Percentiles rank a stretch among this genome's conserved stretches.
These are phyloP conservation scores for Ostrea denselamellosa DNA, from an alignment of 1,140 invertebrate genomes.

Conservation along the genomic window DNA sequence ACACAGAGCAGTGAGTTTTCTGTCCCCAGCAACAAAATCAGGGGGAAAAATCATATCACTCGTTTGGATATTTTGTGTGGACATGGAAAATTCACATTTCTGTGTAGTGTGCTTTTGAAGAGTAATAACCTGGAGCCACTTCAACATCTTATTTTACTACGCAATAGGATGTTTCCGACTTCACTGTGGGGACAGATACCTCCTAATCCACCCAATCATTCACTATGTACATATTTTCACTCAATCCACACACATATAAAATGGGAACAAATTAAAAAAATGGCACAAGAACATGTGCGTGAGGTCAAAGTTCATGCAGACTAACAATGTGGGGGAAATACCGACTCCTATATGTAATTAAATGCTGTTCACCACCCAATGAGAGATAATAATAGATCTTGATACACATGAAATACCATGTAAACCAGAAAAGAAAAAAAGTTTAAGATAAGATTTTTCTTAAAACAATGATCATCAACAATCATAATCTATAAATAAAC, in stretches of 20 bases:
- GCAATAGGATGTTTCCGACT: neutral
- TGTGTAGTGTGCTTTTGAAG: too few species aligned
- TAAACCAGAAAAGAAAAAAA: neutral
- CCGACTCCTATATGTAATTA: neutral
- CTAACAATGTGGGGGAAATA: neutral
- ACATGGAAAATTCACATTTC: too few species aligned
- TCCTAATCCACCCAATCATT: neutral
- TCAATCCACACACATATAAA: neutral
- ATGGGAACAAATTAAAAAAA: slow-evolving; percentile 17
- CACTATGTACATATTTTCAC: slow-evolving; percentile 22
- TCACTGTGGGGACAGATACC: neutral
- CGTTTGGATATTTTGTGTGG: too few species aligned
- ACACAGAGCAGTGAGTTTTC: neutral
- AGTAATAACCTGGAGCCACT: too few species aligned
- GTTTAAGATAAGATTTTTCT: neutral
- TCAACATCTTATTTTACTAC: neutral
- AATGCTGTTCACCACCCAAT: neutral
- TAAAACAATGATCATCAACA: neutral
- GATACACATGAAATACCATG: neutral
- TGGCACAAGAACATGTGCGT: neutral
- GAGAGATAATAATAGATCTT: too few species aligned
- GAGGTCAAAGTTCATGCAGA: neutral
- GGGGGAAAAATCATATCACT: neutral
- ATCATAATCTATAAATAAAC: neutral
- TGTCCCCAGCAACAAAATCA: neutral